phyloP scores from a whole-genome alignment of 1,140 invertebrate genomes.

The Penaeus japonicus region DNA sequence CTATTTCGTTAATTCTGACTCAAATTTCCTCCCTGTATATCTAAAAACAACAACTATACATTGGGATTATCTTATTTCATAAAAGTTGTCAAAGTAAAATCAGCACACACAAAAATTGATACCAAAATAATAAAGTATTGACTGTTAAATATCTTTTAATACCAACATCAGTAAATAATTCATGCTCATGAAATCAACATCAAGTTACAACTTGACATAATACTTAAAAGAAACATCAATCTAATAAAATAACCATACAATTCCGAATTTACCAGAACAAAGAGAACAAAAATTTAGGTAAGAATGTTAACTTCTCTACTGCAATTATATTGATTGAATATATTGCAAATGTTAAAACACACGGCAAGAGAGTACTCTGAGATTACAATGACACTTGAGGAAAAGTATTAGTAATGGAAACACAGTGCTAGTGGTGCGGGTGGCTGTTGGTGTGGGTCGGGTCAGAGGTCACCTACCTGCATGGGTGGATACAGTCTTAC shows the following conservation, averaged over 20 bases:
- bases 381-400: neutral
- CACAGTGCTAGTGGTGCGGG: conserved; percentile 10
- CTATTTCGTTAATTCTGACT: neutral
- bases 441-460: conserved; percentile 25
- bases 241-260: too few relatives aligned
- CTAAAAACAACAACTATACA: neutral
- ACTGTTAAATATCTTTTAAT: too few relatives aligned
- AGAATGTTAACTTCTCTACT: too few relatives aligned
- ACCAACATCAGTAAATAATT: too few relatives aligned
- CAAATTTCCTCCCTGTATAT: neutral
- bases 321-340: too few relatives aligned
- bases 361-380: neutral
- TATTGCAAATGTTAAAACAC: neutral
- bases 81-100: neutral
- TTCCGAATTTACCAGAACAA: too few relatives aligned
- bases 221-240: too few relatives aligned
- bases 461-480: conserved; percentile 68
- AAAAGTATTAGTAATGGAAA: neutral
- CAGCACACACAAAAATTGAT: neutral
- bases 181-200: too few relatives aligned
- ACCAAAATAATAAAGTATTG: too few relatives aligned
- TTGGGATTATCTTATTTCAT: neutral
- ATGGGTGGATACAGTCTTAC: conserved; percentile 71
- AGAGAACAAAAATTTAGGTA: too few relatives aligned
- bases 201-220: too few relatives aligned